Percentiles rank a stretch among this genome's conserved stretches.
Conservation (phyloP, 2,797 vertebrate genomes). For the Chiroxiphia lanceolata region DNA sequence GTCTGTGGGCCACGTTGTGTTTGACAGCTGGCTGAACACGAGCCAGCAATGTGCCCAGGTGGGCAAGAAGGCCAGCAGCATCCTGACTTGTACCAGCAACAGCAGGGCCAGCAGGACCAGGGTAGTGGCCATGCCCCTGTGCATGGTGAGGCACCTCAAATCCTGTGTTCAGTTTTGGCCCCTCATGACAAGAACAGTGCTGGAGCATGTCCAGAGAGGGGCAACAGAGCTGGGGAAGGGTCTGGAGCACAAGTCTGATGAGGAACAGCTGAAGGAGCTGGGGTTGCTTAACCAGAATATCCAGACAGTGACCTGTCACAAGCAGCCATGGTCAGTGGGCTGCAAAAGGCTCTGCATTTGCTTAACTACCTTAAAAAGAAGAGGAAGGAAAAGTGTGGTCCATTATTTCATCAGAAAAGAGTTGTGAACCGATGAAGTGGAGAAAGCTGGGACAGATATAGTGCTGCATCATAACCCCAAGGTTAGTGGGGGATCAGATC, state of each 20-base stretch:
- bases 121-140: accelerated
- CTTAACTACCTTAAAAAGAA: neutral
- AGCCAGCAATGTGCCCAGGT: neutral
- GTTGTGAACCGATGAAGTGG: neutral
- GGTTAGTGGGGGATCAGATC: neutral
- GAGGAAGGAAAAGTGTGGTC: neutral
- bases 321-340: neutral
- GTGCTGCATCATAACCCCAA: neutral
- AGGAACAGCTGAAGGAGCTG: neutral
- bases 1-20: neutral
- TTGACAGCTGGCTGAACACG: neutral
- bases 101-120: neutral
- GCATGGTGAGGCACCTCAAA: neutral
- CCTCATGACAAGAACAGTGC: neutral
- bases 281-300: neutral
- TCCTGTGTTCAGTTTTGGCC: neutral
- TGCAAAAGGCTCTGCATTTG: neutral
- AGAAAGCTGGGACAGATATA: neutral
- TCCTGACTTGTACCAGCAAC: neutral
- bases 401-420: neutral
- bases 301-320: neutral
- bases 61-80: neutral
- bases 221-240: neutral
- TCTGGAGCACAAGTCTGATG: neutral
- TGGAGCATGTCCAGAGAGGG: neutral